Evolutionary conservation across 2,113 vertebrate genomes (phyloP).

Genomic region (Aegotheles bennettii): DNA sequence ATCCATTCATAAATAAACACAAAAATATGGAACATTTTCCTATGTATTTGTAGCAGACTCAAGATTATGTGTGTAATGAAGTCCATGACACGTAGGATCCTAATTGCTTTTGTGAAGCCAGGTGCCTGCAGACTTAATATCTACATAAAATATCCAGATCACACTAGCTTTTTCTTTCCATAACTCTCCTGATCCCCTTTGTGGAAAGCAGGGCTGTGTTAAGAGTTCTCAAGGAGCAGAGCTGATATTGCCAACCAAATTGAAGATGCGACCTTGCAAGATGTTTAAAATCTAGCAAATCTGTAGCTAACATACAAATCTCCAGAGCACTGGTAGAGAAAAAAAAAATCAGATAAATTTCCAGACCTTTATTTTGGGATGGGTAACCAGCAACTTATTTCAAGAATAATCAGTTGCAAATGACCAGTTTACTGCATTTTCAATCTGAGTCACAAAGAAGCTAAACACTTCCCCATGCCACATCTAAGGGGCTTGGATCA

Average conservation of each 20-base stretch:
- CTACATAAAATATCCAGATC: not conserved
- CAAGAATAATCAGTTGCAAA: not conserved
- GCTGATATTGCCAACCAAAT: not conserved
- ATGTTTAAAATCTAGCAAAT: slow-evolving; percentile 19
- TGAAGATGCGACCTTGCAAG: not conserved
- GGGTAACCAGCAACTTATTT: not conserved
- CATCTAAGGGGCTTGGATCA: not conserved
- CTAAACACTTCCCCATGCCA: not conserved
- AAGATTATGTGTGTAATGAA: not conserved
- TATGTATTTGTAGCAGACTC: not conserved
- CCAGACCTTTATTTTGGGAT: not conserved
- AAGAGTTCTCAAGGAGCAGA: not conserved
- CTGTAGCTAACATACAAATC: not conserved
- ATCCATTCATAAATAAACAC: not conserved
- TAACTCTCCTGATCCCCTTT: not conserved
- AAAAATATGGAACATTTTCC: not conserved
- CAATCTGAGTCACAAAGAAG: not conserved
- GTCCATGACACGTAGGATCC: not conserved
- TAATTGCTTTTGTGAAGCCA: slow-evolving; percentile 9
- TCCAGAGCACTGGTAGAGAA: not conserved
- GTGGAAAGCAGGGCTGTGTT: not conserved
- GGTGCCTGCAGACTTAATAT: not conserved
- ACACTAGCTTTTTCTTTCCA: not conserved
- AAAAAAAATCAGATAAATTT: not conserved
- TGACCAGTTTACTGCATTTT: not conserved